Evolutionary conservation across 2,113 vertebrate species (phyloP).

Genomic region (Phalacrocorax brasilianus): DNA sequence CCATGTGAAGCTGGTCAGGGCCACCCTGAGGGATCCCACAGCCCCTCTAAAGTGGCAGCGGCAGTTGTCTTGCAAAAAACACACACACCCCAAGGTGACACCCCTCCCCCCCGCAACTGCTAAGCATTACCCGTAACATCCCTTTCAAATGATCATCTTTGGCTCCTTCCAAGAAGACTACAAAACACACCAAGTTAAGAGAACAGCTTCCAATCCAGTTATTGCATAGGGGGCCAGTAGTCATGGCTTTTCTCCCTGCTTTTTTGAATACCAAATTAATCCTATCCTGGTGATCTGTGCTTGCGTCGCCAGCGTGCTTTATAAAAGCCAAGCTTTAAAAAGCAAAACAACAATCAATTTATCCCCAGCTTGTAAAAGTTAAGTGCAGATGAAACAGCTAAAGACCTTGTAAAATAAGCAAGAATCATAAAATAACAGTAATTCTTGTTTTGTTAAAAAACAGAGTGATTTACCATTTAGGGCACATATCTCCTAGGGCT

Average conservation of each 20-base stretch:
- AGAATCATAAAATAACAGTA: constrained; percentile 45
- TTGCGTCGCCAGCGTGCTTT: not conserved
- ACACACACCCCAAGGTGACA: not conserved
- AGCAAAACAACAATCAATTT: constrained; percentile 29
- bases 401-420: constrained; percentile 56
- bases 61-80: not conserved
- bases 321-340: constrained; percentile 4
- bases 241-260: not conserved
- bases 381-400: constrained; percentile 41
- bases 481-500: constrained; percentile 43
- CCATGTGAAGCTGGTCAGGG: not conserved
- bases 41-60: not conserved
- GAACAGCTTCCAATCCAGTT: not conserved
- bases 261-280: not conserved
- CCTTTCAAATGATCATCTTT: not conserved
- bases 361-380: constrained; percentile 35
- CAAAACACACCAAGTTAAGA: not conserved
- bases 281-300: not conserved
- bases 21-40: not conserved
- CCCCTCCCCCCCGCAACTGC: not conserved
- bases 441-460: constrained; percentile 55
- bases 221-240: not conserved
- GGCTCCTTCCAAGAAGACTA: not conserved
- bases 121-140: not conserved
- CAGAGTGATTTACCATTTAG: constrained; percentile 42